Conservation (phyloP, 2,888 invertebrate species). For the Girardia tigrina region DNA sequence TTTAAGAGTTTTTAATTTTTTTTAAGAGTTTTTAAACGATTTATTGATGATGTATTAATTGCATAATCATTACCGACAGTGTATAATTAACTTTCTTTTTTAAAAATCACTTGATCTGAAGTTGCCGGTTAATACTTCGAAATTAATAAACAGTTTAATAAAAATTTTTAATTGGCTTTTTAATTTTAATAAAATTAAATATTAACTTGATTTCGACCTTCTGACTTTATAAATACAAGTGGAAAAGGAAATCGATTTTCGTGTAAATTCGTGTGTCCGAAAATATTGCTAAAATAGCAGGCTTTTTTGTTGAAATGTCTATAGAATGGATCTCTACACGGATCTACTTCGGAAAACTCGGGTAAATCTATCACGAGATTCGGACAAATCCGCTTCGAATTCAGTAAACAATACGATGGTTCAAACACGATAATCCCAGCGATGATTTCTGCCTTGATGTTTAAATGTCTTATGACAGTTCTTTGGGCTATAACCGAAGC, state of each 20-base stretch:
- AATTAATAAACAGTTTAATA: neutral
- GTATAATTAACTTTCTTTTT: no score
- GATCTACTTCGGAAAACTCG: neutral
- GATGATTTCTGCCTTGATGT: neutral
- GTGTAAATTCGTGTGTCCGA: neutral
- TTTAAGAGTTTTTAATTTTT: no score
- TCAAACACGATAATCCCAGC: neutral
- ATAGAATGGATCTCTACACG: neutral
- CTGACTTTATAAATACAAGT: neutral
- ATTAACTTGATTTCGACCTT: neutral
- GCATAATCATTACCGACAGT: no score
- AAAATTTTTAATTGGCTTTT: neutral
- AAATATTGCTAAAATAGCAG: neutral
- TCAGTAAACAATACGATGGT: neutral
- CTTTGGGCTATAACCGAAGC: neutral
- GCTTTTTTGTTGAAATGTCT: neutral
- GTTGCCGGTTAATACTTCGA: neutral
- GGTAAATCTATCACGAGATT: neutral
- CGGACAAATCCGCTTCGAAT: neutral
- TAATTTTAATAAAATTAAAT: neutral
- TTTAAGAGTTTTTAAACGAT: no score
- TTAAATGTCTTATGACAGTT: neutral
- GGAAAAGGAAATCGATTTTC: neutral
- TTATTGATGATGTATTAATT: no score
- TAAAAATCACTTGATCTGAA: no score